Percentiles rank a stretch among this genome's conserved stretches.
Conservation (phyloP, 2,113 vertebrate species). For the Halichoerus grypus region DNA sequence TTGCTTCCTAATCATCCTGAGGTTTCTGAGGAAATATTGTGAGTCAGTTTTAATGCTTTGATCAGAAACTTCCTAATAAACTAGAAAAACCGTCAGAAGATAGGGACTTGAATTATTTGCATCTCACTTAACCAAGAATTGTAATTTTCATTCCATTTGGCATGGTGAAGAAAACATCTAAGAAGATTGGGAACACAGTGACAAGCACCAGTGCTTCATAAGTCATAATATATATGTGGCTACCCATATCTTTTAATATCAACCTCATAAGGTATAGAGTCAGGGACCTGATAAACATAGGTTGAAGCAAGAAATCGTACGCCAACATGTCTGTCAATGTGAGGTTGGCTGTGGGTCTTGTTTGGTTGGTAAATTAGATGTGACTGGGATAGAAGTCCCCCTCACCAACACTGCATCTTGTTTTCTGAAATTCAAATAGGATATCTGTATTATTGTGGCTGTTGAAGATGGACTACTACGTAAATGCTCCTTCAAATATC, state of each 20-base stretch:
- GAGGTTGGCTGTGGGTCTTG: background rate
- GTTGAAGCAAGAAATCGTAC: background rate
- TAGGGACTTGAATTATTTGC: background rate
- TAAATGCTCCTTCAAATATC: background rate
- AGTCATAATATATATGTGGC: background rate
- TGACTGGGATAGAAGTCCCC: background rate
- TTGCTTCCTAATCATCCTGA: conserved; percentile 68
- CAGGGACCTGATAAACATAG: background rate
- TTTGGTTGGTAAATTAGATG: background rate
- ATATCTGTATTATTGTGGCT: background rate
- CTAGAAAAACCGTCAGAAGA: conserved; percentile 33
- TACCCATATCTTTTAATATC: background rate
- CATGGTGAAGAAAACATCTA: background rate
- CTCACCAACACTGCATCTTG: background rate
- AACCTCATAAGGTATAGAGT: background rate
- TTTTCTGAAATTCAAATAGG: background rate
- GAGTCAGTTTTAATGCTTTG: conserved; percentile 71
- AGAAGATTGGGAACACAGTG: background rate
- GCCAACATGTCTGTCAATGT: background rate
- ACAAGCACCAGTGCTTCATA: background rate
- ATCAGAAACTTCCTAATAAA: conserved; percentile 63
- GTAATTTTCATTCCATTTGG: conserved; percentile 10
- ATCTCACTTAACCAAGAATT: background rate
- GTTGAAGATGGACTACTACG: background rate
- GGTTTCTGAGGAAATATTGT: conserved; percentile 63